A percentile compares a stretch with the other conserved stretches of the same genome.
phyloP scores from a whole-genome alignment of 2,113 vertebrate genomes.

The Silurus meridionalis region DNA sequence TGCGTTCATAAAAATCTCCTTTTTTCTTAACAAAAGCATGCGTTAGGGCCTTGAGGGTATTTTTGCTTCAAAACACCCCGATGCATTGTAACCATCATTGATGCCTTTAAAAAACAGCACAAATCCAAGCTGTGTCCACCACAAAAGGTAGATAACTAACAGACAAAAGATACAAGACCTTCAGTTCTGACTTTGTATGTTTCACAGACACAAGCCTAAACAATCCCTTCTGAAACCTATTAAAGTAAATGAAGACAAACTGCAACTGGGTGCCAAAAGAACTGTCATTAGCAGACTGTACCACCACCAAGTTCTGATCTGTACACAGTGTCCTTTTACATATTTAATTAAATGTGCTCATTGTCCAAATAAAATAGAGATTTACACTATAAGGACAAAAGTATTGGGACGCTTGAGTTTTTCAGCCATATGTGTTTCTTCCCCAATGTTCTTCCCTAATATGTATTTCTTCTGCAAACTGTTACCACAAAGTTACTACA shows the following conservation, averaged over 20 bases:
- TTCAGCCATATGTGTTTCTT: no score
- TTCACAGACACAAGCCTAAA: background rate
- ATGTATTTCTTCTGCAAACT: no score
- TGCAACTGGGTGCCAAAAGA: background rate
- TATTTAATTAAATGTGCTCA: background rate
- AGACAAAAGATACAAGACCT: background rate
- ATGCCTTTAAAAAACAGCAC: constrained; percentile 1
- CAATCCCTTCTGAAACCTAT: background rate
- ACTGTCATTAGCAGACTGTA: background rate
- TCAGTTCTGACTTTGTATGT: background rate
- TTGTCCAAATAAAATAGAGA: background rate
- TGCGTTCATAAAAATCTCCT: background rate
- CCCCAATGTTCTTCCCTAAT: no score
- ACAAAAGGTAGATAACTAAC: background rate
- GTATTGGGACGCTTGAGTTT: background rate
- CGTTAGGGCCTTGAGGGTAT: no score
- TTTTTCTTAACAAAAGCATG: background rate
- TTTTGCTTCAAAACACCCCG: constrained; percentile 14
- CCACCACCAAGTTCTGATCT: background rate
- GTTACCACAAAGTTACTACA: no score
- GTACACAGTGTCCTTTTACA: background rate
- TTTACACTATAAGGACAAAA: background rate
- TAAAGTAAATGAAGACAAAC: background rate
- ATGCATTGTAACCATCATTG: background rate
- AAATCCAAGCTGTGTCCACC: background rate